phyloP scores from a whole-genome alignment of 2,888 invertebrate species.

The Apamea anceps region DNA sequence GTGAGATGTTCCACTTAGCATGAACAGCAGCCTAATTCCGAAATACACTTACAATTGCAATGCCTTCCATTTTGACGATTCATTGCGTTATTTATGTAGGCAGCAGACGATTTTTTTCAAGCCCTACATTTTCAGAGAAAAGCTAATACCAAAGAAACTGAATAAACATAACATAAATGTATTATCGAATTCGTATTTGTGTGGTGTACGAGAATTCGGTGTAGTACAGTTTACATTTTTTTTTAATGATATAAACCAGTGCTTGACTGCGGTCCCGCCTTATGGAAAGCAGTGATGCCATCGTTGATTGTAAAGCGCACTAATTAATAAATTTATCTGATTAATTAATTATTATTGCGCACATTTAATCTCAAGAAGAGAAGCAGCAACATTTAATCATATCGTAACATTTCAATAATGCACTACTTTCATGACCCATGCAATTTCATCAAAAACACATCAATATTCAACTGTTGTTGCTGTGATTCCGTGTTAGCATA shows the following conservation, averaged over 20 bases:
- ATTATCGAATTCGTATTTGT: not conserved
- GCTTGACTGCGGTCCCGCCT: no score
- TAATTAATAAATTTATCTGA: no score
- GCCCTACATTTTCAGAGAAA: not conserved
- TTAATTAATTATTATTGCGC: no score
- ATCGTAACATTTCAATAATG: not conserved
- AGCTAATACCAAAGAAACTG: not conserved
- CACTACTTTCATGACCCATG: no score
- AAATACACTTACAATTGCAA: not conserved
- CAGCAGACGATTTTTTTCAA: not conserved
- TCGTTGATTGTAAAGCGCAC: no score
- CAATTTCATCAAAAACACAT: no score
- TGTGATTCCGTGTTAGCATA: not conserved
- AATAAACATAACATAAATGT: not conserved
- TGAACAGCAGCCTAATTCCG: not conserved
- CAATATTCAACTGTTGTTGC: not conserved
- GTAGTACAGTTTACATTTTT: not conserved
- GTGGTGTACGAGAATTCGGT: not conserved
- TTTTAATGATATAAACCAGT: no score
- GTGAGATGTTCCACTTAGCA: conserved; percentile 61
- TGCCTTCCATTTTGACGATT: not conserved
- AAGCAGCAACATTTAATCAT: not conserved
- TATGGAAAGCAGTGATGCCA: no score
- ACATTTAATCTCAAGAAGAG: not conserved
- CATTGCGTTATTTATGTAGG: not conserved